These are phyloP conservation scores for Nomada ruficornis DNA, from an alignment of 2,888 invertebrate species.

Conservation along the genomic window DNA sequence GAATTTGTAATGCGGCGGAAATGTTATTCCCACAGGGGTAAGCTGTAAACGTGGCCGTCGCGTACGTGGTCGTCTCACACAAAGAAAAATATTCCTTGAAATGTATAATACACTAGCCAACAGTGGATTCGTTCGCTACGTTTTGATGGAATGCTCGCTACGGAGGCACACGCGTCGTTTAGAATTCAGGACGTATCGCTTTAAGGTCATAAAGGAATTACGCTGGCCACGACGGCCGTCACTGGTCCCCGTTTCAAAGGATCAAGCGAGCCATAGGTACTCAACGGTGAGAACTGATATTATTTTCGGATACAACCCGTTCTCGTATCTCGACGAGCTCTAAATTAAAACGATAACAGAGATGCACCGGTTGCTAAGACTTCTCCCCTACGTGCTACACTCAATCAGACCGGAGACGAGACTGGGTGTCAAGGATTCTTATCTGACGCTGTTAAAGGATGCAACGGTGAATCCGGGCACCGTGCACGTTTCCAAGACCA, in stretches of 20 bases:
- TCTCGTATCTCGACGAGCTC: slow-evolving; percentile 1
- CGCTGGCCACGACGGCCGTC: background rate
- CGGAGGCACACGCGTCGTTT: slow-evolving; percentile 27
- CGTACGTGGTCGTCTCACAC: slow-evolving; percentile 43
- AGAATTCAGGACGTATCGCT: slow-evolving; percentile 47
- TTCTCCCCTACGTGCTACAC: slow-evolving; percentile 12
- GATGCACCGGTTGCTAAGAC: slow-evolving; percentile 18
- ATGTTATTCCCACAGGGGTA: slow-evolving; percentile 69
- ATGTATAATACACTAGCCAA: slow-evolving; percentile 3
- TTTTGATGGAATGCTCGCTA: slow-evolving; percentile 13
- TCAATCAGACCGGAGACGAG: slow-evolving; percentile 45
- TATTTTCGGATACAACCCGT: slow-evolving; percentile 43
- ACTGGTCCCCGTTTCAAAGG: slow-evolving; percentile 12
- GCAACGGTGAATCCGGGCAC: slow-evolving; percentile 14
- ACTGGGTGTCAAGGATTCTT: slow-evolving; percentile 56
- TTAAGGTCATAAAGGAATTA: slow-evolving; percentile 61
- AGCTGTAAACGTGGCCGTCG: slow-evolving; percentile 57
- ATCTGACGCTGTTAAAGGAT: slow-evolving; percentile 51
- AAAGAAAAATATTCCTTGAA: slow-evolving; percentile 52
- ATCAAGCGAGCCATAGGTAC: background rate
- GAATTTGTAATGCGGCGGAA: slow-evolving; percentile 74
- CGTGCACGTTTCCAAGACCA: slow-evolving; percentile 3
- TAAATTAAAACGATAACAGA: slow-evolving; percentile 40
- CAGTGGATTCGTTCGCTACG: slow-evolving; percentile 22
- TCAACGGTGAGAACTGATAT: slow-evolving; percentile 45